These are phyloP conservation scores for Oligia strigilis DNA, from an alignment of 2,888 invertebrate species.

Conservation along the genomic window DNA sequence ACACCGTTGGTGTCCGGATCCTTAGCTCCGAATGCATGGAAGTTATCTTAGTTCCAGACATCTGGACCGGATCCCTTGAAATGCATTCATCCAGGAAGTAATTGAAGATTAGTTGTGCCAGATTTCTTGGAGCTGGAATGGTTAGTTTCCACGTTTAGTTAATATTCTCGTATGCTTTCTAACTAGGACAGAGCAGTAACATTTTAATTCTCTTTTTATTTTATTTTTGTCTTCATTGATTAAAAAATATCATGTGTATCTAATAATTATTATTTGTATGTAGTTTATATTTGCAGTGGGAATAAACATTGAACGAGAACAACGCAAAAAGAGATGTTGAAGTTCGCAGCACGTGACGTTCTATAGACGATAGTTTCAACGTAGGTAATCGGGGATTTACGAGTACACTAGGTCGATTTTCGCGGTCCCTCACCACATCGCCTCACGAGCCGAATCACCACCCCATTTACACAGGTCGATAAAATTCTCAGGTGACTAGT, in stretches of 20 bases:
- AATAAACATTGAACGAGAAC: too few species aligned
- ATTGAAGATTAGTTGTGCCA: conserved; percentile 52
- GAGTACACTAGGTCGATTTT: background rate
- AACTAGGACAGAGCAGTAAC: background rate
- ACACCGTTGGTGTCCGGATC: conserved; percentile 47
- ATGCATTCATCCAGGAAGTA: conserved; percentile 55
- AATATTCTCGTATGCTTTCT: background rate
- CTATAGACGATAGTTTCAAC: too few species aligned
- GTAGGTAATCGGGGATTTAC: background rate
- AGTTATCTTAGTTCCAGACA: conserved; percentile 50
- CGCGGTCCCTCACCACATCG: background rate
- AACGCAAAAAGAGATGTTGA: background rate
- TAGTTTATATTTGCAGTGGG: background rate
- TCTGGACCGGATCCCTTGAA: conserved; percentile 51
- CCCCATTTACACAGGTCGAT: too few species aligned
- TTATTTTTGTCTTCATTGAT: too few species aligned
- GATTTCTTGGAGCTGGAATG: conserved; percentile 27
- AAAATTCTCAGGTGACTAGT: too few species aligned
- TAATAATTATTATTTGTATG: background rate
- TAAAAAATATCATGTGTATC: background rate
- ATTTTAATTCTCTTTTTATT: background rate
- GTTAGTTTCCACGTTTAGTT: conserved; percentile 1
- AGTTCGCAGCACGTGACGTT: too few species aligned
- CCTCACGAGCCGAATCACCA: too few species aligned
- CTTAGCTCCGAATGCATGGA: conserved; percentile 57